These are phyloP conservation scores for Urocolius indicus DNA, from an alignment of 2,113 vertebrate genomes.

Conservation along the genomic window DNA sequence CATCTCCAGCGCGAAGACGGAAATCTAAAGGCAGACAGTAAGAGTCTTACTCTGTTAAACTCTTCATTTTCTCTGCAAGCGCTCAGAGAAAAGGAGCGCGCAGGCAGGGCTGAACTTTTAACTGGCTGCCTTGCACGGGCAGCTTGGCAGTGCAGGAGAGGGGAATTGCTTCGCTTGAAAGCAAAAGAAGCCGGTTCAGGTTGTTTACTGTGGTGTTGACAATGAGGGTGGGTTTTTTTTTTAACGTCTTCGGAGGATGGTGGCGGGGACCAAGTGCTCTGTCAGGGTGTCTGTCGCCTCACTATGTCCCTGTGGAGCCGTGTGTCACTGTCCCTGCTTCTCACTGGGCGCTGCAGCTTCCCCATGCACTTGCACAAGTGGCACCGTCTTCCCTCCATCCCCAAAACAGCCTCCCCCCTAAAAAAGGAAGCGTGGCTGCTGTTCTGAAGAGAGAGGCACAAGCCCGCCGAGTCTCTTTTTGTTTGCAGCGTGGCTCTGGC, in stretches of 20 bases:
- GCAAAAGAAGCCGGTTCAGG: constrained; percentile 51
- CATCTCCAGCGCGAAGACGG: constrained; percentile 79
- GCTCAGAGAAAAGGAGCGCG: constrained; percentile 38
- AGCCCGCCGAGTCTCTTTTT: neutral
- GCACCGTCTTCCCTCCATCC: neutral
- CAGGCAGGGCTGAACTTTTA: constrained; percentile 74
- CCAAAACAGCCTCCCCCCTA: too few relatives aligned
- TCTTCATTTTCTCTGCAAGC: constrained; percentile 79
- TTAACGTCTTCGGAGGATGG: neutral
- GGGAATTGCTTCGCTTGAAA: constrained; percentile 15
- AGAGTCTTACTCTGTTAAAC: constrained; percentile 75
- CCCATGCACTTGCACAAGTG: neutral
- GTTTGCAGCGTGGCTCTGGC: constrained; percentile 58
- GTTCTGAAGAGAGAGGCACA: neutral
- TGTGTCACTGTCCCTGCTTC: neutral
- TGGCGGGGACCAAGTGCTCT: neutral
- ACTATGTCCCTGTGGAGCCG: neutral
- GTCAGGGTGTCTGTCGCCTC: neutral
- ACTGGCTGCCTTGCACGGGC: constrained; percentile 3
- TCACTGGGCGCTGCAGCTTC: neutral
- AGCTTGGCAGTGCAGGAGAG: constrained; percentile 40
- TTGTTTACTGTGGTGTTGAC: constrained; percentile 58
- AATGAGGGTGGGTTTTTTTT: constrained; percentile 16
- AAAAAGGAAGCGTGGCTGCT: neutral
- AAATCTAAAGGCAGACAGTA: constrained; percentile 79